Evolutionary conservation across 1,140 invertebrate genomes (phyloP).

Genomic region (Drosophila paulistorum): DNA sequence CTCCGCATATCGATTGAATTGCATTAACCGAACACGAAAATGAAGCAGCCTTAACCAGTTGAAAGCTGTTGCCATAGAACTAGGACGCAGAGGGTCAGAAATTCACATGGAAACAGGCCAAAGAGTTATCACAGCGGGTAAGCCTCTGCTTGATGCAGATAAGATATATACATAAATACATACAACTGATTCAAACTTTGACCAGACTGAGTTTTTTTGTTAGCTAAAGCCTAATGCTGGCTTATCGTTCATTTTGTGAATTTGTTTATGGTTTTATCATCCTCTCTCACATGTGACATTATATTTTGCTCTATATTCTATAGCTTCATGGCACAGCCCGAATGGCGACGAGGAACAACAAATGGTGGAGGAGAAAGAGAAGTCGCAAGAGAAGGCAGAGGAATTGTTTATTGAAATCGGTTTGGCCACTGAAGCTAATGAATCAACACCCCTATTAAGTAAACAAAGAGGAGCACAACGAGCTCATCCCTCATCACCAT

Average conservation of each 20-base stretch:
- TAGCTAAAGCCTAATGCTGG: not conserved
- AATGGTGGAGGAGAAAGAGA: slow-evolving; percentile 4
- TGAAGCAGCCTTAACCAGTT: slow-evolving; percentile 62
- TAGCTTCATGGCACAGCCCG: slow-evolving; percentile 28
- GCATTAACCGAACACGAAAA: not conserved
- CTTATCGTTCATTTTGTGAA: not conserved
- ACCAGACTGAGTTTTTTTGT: not conserved
- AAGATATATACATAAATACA: not conserved
- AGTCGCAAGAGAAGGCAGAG: not conserved
- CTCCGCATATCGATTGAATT: slow-evolving; percentile 28
- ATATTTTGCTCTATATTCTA: not conserved
- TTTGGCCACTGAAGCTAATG: slow-evolving; percentile 43
- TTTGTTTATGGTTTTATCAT: slow-evolving; percentile 48
- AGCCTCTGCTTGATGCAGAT: not conserved
- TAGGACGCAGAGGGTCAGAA: not conserved
- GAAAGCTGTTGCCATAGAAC: slow-evolving; percentile 17
- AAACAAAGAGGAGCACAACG: not conserved
- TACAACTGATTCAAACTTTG: not conserved
- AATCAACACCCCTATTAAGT: slow-evolving; percentile 61
- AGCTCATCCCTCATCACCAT: not conserved
- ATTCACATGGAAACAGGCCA: slow-evolving; percentile 2
- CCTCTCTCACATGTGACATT: slow-evolving; percentile 31
- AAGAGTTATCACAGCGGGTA: not conserved
- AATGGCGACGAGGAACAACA: not conserved
- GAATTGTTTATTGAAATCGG: slow-evolving; percentile 21